These are phyloP conservation scores for Hipposideros armiger DNA, from an alignment of 2,113 vertebrate genomes.

Conservation along the genomic window DNA sequence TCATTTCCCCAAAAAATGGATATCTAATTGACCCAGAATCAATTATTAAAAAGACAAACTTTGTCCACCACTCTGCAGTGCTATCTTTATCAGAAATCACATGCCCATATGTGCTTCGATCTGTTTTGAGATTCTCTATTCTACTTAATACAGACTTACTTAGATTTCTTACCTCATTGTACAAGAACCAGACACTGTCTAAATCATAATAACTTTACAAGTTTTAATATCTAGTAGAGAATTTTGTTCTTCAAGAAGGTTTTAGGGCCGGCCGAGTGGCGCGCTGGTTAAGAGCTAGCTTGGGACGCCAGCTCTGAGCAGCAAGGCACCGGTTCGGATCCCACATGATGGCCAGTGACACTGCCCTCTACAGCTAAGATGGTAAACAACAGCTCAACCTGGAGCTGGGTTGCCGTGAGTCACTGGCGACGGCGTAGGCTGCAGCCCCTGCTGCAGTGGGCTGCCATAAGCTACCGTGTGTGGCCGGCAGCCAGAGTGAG, in stretches of 20 bases:
- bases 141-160: neutral
- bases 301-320: no score
- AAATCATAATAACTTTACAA: neutral
- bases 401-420: no score
- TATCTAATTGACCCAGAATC: neutral
- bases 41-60: neutral
- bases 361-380: no score
- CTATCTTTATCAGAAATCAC: neutral
- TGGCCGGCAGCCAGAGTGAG: no score
- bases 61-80: neutral
- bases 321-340: no score
- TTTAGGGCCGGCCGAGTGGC: neutral
- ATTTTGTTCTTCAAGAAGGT: neutral
- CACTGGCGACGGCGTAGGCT: no score
- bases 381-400: no score
- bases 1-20: neutral
- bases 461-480: no score
- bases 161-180: neutral
- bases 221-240: neutral
- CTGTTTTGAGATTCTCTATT: neutral
- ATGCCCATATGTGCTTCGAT: neutral
- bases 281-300: no score
- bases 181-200: slow-evolving; percentile 7
- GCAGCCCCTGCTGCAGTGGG: no score
- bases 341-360: no score